Evolutionary conservation across 2,113 vertebrate species (phyloP).

Genomic region (Brachyhypopomus gauderio): DNA sequence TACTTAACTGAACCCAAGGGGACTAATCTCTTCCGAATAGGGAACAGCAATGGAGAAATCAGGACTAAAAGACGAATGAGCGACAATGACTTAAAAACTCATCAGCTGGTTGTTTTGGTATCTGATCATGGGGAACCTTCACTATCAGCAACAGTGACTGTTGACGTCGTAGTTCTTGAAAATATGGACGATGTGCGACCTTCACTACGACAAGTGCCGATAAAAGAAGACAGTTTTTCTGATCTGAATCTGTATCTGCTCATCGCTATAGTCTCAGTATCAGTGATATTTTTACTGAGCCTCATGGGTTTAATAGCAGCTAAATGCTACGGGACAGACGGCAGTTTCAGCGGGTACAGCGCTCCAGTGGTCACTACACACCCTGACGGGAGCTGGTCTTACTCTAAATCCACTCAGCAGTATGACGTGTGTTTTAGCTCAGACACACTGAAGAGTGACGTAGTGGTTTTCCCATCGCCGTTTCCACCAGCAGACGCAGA

Average conservation of each 20-base stretch:
- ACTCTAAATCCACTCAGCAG: conserved; percentile 53
- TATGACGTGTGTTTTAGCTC: conserved; percentile 56
- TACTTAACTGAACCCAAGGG: conserved; percentile 45
- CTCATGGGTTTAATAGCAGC: conserved; percentile 38
- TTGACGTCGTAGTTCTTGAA: conserved; percentile 48
- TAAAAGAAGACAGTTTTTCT: conserved; percentile 37
- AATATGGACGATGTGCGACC: conserved; percentile 20
- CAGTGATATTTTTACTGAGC: conserved; percentile 48
- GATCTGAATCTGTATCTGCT: conserved; percentile 48
- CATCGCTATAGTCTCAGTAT: conserved; percentile 44
- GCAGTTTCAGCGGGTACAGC: conserved; percentile 42
- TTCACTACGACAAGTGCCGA: conserved; percentile 18
- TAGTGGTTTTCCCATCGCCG: conserved; percentile 48
- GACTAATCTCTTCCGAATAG: conserved; percentile 47
- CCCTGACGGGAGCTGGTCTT: conserved; percentile 55
- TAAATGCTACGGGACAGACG: conserved; percentile 44
- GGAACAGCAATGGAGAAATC: conserved; percentile 47
- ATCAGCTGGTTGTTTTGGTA: conserved; percentile 41
- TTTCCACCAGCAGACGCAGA: conserved; percentile 49
- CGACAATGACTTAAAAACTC: conserved; percentile 49
- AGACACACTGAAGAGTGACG: conserved; percentile 52
- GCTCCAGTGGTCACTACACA: conserved; percentile 53
- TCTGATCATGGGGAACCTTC: conserved; percentile 50
- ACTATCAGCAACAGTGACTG: conserved; percentile 35
- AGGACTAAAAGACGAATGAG: conserved; percentile 49